These are phyloP conservation scores for Zhengitettix transpicula DNA, from an alignment of 2,888 invertebrate species.

Conservation along the genomic window DNA sequence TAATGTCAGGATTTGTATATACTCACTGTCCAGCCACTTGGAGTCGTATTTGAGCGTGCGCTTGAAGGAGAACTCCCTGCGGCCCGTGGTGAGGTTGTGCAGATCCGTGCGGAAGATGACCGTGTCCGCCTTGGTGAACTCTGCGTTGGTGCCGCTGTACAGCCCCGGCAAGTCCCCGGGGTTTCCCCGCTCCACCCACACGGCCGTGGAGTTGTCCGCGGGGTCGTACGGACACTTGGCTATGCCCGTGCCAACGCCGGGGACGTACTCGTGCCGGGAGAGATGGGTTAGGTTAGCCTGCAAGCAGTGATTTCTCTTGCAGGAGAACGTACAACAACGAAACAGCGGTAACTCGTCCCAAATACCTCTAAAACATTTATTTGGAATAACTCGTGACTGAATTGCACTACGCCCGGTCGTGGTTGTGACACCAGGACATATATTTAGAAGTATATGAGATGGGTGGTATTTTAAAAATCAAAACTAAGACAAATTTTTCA, in stretches of 20 bases:
- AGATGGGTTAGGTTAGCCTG: slow-evolving; percentile 81
- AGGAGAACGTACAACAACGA: background rate
- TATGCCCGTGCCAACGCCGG: slow-evolving; percentile 83
- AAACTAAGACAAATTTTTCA: no score
- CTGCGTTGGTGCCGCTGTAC: slow-evolving; percentile 94
- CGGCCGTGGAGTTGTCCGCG: slow-evolving; percentile 90
- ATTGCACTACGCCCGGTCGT: no score
- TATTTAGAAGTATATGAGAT: no score
- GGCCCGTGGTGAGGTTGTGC: slow-evolving; percentile 72
- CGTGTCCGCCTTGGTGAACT: slow-evolving; percentile 92
- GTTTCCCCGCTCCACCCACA: slow-evolving; percentile 92
- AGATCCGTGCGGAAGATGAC: slow-evolving; percentile 94
- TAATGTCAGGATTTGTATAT: slow-evolving; percentile 6
- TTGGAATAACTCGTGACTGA: no score
- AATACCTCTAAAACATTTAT: no score
- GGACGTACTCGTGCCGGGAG: slow-evolving; percentile 74
- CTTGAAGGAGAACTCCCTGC: slow-evolving; percentile 78
- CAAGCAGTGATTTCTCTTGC: no score
- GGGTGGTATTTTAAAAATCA: no score
- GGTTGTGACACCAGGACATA: no score
- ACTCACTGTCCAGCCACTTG: slow-evolving; percentile 98
- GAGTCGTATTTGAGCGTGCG: slow-evolving; percentile 93
- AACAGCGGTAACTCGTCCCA: no score
- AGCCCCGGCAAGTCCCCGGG: slow-evolving; percentile 83
- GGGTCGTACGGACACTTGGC: slow-evolving; percentile 98